Conservation (phyloP, 2,797 vertebrate genomes). For the Dipus sagitta region DNA sequence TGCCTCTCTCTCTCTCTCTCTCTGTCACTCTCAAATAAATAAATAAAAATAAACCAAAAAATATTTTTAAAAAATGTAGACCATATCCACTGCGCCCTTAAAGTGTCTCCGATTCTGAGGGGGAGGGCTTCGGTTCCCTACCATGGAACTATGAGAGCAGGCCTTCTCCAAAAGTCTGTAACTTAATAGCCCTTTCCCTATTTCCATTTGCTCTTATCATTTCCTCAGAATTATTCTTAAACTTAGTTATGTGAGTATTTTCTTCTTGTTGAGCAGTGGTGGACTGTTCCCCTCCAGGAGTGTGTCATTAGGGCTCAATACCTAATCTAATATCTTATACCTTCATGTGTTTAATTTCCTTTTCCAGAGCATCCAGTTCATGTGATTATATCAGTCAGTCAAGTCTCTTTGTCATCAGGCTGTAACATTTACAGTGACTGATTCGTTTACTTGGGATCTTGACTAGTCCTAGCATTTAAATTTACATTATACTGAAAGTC, state of each 20-base stretch:
- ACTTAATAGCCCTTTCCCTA: constrained; percentile 66
- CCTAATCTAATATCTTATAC: constrained; percentile 74
- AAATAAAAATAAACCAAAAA: background rate
- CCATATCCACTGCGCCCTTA: background rate
- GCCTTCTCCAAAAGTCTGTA: constrained; percentile 67
- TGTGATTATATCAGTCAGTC: constrained; percentile 64
- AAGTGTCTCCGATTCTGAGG: background rate
- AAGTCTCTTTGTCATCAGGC: constrained; percentile 68
- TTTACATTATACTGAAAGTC: constrained; percentile 69
- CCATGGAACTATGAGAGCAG: constrained; percentile 14
- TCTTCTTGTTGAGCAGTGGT: constrained; percentile 64
- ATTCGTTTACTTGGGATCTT: constrained; percentile 74
- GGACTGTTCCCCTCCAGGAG: constrained; percentile 52
- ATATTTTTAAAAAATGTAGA: constrained; percentile 13
- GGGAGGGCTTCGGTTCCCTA: background rate
- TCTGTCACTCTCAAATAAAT: too few species aligned
- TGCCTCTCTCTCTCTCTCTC: too few species aligned
- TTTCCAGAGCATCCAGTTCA: constrained; percentile 68
- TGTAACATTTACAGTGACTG: constrained; percentile 74
- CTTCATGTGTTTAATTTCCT: constrained; percentile 75
- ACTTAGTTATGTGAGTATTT: constrained; percentile 71
- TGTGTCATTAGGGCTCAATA: constrained; percentile 60
- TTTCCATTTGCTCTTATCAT: constrained; percentile 75
- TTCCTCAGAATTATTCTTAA: constrained; percentile 80
- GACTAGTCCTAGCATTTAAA: constrained; percentile 70